These are phyloP conservation scores for Heptranchias perlo DNA, from an alignment of 2,113 vertebrate genomes.

Conservation along the genomic window DNA sequence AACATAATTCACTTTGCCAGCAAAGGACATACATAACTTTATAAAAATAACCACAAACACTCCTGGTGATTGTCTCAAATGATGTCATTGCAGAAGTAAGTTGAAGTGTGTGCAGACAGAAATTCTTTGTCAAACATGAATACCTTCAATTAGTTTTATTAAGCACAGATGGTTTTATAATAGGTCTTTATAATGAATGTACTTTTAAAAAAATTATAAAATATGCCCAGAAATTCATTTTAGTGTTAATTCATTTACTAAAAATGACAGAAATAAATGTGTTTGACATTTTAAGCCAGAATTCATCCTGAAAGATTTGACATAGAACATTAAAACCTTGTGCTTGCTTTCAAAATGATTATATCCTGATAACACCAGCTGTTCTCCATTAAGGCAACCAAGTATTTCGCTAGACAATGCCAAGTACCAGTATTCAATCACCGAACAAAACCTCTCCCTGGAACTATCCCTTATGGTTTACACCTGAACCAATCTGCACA, in stretches of 20 bases:
- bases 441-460: conserved; percentile 61
- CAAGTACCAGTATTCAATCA: conserved; percentile 62
- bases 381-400: conserved; percentile 56
- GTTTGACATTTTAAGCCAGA: conserved; percentile 53
- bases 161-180: neutral
- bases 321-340: conserved; percentile 56
- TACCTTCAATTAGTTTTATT: neutral
- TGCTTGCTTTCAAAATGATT: conserved; percentile 59
- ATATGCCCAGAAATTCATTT: neutral
- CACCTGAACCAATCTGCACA: conserved; percentile 65
- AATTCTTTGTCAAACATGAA: neutral
- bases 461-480: conserved; percentile 62
- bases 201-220: neutral
- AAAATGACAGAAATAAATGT: conserved; percentile 52
- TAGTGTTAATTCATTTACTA: conserved; percentile 38
- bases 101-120: neutral
- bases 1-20: neutral
- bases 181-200: neutral
- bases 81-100: neutral
- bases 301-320: conserved; percentile 56
- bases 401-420: conserved; percentile 53
- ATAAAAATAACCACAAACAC: neutral
- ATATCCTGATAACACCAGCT: conserved; percentile 64
- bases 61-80: neutral
- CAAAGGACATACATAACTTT: neutral